Evolutionary conservation across 2,888 invertebrate genomes (phyloP).

Genomic region (Leptothorax acervorum): DNA sequence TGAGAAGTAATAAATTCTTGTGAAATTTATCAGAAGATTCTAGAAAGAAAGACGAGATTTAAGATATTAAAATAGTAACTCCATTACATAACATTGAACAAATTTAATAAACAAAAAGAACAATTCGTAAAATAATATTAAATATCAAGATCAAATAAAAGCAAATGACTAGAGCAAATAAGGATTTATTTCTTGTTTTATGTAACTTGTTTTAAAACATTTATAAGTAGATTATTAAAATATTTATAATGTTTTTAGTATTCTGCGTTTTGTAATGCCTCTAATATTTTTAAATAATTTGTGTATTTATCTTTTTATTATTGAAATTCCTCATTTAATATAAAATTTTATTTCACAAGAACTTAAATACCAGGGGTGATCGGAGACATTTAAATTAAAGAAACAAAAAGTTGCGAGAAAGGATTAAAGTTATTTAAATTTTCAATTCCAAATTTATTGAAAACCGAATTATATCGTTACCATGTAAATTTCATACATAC

Average conservation of each 20-base stretch:
- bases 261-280: not conserved
- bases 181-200: not conserved
- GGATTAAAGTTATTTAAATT: not conserved
- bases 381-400: not conserved
- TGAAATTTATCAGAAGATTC: not conserved
- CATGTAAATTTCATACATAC: not conserved
- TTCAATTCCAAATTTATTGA: not conserved
- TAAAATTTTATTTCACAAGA: slow-evolving; percentile 7
- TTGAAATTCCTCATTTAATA: not conserved
- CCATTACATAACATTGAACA: not conserved
- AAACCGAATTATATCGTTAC: not conserved
- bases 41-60: not conserved
- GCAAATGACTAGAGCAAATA: not conserved
- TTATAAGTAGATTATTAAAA: not conserved
- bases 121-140: not conserved
- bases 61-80: not conserved
- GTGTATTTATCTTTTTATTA: not conserved
- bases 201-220: not conserved
- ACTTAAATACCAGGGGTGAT: not conserved
- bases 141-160: not conserved
- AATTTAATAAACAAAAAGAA: not conserved
- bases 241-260: not conserved
- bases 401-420: not conserved
- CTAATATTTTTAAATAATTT: not conserved
- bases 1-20: slow-evolving; percentile 9